Percentiles rank a stretch among this genome's conserved stretches.
phyloP scores from a whole-genome alignment of 1,140 invertebrate species.

The Bombus huntii region DNA sequence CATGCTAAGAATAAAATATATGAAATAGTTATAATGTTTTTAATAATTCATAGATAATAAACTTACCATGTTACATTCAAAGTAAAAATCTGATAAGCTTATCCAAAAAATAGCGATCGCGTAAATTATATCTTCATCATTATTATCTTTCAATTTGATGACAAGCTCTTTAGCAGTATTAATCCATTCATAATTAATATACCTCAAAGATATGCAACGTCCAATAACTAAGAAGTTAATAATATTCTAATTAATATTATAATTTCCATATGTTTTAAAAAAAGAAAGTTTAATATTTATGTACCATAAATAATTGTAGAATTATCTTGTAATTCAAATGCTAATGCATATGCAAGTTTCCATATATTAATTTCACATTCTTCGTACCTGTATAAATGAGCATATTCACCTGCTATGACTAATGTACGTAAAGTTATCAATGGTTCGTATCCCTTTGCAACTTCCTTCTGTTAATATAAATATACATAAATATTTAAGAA shows the following conservation, averaged over 20 bases:
- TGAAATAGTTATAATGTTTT: slow-evolving; percentile 1
- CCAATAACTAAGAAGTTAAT: slow-evolving; percentile 66
- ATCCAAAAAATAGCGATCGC: slow-evolving; percentile 71
- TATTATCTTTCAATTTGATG: slow-evolving; percentile 54
- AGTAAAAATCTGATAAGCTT: slow-evolving; percentile 77
- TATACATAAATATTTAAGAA: slow-evolving; percentile 9
- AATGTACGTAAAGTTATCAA: slow-evolving; percentile 63
- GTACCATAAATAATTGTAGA: slow-evolving; percentile 68
- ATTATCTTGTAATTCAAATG: slow-evolving; percentile 62
- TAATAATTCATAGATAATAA: slow-evolving; percentile 16
- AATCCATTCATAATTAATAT: slow-evolving; percentile 74
- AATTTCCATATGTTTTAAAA: not conserved
- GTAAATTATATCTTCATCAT: slow-evolving; percentile 53
- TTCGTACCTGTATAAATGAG: slow-evolving; percentile 69
- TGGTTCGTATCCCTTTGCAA: slow-evolving; percentile 60
- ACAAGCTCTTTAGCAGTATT: slow-evolving; percentile 60
- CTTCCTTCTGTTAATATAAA: slow-evolving; percentile 52
- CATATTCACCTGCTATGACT: slow-evolving; percentile 72
- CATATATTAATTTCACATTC: slow-evolving; percentile 68
- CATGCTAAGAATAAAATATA: slow-evolving; percentile 55
- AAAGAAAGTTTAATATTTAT: not conserved
- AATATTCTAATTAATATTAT: not conserved
- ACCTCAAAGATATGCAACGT: slow-evolving; percentile 71
- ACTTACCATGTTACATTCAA: slow-evolving; percentile 72
- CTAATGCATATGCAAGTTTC: slow-evolving; percentile 70